Percentiles rank a stretch among this genome's conserved stretches.
Evolutionary conservation across 1,140 invertebrate genomes (phyloP).

Genomic region (Saccostrea glomerata): DNA sequence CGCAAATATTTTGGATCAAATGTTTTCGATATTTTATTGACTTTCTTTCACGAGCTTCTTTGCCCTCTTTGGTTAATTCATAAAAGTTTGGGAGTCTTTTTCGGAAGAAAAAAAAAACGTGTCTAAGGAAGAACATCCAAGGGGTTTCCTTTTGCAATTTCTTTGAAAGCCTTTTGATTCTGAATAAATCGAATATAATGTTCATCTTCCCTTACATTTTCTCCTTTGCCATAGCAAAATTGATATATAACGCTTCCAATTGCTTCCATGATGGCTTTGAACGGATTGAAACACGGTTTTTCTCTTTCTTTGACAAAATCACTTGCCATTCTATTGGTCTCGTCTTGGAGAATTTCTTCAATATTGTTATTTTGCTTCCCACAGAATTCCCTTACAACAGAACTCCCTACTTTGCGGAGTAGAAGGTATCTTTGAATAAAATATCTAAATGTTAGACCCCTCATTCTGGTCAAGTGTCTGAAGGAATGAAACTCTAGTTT

Average conservation of each 20-base stretch:
- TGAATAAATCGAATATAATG: constrained; percentile 41
- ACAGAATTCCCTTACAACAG: constrained; percentile 51
- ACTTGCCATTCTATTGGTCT: constrained; percentile 44
- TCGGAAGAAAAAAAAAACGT: constrained; percentile 41
- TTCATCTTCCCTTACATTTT: constrained; percentile 49
- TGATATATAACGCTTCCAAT: constrained; percentile 60
- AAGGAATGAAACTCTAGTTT: constrained; percentile 57
- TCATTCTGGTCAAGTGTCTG: constrained; percentile 14
- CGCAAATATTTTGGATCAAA: constrained; percentile 40
- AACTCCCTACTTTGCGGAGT: constrained; percentile 54
- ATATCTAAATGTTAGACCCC: constrained; percentile 45
- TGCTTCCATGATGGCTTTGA: constrained; percentile 36
- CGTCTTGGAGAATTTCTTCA: constrained; percentile 52
- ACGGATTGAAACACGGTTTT: constrained; percentile 54
- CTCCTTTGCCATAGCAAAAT: constrained; percentile 52
- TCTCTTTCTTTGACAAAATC: constrained; percentile 39
- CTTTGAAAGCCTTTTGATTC: constrained; percentile 44
- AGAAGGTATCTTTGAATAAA: constrained; percentile 52
- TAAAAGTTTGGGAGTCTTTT: constrained; percentile 19
- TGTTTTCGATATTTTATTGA: constrained; percentile 37
- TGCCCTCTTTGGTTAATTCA: background rate
- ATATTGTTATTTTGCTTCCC: constrained; percentile 46
- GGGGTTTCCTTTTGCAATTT: constrained; percentile 49
- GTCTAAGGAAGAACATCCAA: constrained; percentile 56
- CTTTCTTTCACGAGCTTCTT: background rate